Percentiles rank a stretch among this genome's conserved stretches.
Evolutionary conservation across 2,113 vertebrate species (phyloP).

Genomic region (Xiphophorus maculatus): DNA sequence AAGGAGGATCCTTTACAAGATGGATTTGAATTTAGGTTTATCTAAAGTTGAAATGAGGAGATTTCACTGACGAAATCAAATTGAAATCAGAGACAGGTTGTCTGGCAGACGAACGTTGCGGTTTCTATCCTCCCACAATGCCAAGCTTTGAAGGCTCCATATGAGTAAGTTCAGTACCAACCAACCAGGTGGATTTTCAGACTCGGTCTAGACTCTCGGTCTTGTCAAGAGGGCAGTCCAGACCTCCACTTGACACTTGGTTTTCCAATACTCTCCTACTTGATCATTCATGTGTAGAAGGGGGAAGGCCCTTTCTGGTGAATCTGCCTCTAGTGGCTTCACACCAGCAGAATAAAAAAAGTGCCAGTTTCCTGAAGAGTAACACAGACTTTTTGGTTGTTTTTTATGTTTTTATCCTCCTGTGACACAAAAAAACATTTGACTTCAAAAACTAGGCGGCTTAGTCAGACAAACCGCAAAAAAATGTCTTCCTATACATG

Average conservation of each 20-base stretch:
- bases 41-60: background rate
- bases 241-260: constrained; percentile 51
- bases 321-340: constrained; percentile 36
- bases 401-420: background rate
- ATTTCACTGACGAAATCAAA: constrained; percentile 22
- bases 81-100: constrained; percentile 50
- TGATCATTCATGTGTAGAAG: constrained; percentile 39
- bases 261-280: constrained; percentile 50
- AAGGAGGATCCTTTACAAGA: background rate
- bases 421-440: background rate
- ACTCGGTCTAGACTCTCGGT: constrained; percentile 56
- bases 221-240: constrained; percentile 54
- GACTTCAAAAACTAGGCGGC: background rate
- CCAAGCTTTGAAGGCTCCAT: constrained; percentile 49
- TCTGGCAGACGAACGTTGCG: constrained; percentile 49
- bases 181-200: constrained; percentile 59
- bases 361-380: constrained; percentile 50
- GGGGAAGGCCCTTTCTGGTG: constrained; percentile 52
- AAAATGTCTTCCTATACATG: background rate
- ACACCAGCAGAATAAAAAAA: constrained; percentile 21
- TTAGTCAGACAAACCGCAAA: constrained; percentile 14
- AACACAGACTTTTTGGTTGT: background rate
- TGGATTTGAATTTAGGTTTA: background rate
- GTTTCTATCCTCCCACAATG: constrained; percentile 36
- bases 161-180: constrained; percentile 66